Conservation (phyloP, 2,888 invertebrate species). For the Drepanosiphum platanoidis region DNA sequence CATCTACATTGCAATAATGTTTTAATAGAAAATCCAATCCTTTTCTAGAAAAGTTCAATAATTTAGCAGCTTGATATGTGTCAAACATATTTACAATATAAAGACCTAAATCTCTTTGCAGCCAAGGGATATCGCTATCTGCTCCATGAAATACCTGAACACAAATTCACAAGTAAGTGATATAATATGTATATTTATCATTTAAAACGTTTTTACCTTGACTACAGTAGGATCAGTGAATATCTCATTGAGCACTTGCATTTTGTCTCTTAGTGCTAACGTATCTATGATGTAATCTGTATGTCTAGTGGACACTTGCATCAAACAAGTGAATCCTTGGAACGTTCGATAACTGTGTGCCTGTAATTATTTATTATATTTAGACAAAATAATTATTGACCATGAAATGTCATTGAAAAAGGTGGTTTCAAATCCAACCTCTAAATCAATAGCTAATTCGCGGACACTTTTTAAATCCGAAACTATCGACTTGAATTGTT, state of each 20-base stretch:
- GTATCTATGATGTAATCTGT: conserved; percentile 92
- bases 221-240: conserved; percentile 90
- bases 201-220: conserved; percentile 74
- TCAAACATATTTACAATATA: conserved; percentile 98
- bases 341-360: conserved; percentile 93
- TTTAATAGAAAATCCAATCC: conserved; percentile 83
- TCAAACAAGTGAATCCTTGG: conserved; percentile 93
- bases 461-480: conserved; percentile 74
- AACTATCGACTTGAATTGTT: conserved; percentile 75
- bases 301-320: conserved; percentile 88
- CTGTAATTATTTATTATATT: too few relatives aligned
- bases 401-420: neutral
- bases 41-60: conserved; percentile 75
- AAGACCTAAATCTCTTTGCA: conserved; percentile 93
- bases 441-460: conserved; percentile 90
- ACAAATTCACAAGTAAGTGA: conserved; percentile 56
- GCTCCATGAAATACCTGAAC: conserved; percentile 90
- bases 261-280: conserved; percentile 80
- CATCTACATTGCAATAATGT: conserved; percentile 79
- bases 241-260: conserved; percentile 84
- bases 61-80: conserved; percentile 87
- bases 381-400: neutral
- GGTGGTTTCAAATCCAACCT: conserved; percentile 66
- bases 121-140: conserved; percentile 87
- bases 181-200: neutral